Evolutionary conservation across 2,113 vertebrate species (phyloP).

Genomic region (Alethe castanea): DNA sequence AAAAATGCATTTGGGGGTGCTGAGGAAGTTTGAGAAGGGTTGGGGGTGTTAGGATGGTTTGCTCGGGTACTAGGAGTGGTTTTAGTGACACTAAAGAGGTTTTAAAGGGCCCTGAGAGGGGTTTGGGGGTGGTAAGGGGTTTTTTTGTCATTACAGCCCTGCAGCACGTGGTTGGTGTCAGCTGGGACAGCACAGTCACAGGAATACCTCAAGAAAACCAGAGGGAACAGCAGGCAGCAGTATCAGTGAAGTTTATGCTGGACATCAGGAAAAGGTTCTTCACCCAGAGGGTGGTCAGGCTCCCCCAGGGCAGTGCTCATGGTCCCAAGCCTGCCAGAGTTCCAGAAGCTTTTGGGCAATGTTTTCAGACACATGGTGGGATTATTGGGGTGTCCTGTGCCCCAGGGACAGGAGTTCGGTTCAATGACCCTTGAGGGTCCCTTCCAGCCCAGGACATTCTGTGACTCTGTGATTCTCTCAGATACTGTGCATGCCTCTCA

Average conservation of each 20-base stretch:
- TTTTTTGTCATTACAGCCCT: not conserved
- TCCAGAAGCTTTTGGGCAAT: not conserved
- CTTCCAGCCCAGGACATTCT: not conserved
- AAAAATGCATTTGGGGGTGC: not conserved
- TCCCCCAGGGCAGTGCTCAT: not conserved
- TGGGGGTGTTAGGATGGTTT: too few species aligned
- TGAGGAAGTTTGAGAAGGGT: not conserved
- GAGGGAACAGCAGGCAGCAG: not conserved
- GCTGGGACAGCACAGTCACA: not conserved
- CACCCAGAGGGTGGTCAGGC: not conserved
- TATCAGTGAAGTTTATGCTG: not conserved
- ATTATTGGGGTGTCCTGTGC: not conserved
- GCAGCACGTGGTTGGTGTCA: fast-evolving
- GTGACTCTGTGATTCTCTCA: not conserved
- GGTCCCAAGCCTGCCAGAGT: not conserved
- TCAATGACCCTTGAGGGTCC: not conserved
- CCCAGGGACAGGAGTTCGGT: not conserved
- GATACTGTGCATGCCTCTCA: not conserved
- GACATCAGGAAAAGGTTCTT: not conserved
- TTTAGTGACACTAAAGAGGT: not conserved
- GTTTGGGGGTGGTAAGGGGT: not conserved
- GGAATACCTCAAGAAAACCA: not conserved
- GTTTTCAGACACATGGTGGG: not conserved
- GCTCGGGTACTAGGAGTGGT: not conserved
- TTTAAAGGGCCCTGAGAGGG: not conserved